Evolutionary conservation across 2,888 invertebrate genomes (phyloP).

Genomic region (Blastobasis lacticolella): DNA sequence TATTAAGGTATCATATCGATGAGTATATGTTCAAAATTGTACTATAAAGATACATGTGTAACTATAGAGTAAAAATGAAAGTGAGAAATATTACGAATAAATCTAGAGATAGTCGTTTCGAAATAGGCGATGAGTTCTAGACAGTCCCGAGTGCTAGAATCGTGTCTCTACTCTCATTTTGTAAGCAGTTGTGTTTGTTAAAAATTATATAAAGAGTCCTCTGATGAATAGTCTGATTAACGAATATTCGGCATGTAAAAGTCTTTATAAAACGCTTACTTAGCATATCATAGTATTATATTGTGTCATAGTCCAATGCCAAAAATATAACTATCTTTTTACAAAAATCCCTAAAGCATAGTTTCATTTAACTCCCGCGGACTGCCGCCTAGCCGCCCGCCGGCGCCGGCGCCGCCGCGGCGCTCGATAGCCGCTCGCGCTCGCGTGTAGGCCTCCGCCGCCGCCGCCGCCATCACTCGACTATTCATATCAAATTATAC

Average conservation of each 20-base stretch:
- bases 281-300: conserved; percentile 76
- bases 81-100: conserved; percentile 72
- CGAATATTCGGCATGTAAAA: conserved; percentile 74
- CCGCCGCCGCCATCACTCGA: background rate
- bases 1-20: conserved; percentile 71
- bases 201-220: conserved; percentile 71
- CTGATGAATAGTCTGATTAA: conserved; percentile 74
- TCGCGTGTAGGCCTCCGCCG: conserved; percentile 7
- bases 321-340: conserved; percentile 76
- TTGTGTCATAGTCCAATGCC: conserved; percentile 76
- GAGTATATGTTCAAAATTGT: conserved; percentile 72
- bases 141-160: conserved; percentile 55
- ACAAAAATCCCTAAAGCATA: conserved; percentile 67
- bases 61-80: conserved; percentile 71
- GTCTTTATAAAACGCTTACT: conserved; percentile 75
- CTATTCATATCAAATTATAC: too few relatives aligned
- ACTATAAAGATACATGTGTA: conserved; percentile 65
- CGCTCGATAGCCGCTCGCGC: conserved; percentile 9
- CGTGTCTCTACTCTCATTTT: conserved; percentile 64
- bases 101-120: conserved; percentile 68
- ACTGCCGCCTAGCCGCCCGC: conserved; percentile 8
- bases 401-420: conserved; percentile 16
- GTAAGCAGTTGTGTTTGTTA: conserved; percentile 73
- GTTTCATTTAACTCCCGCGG: conserved; percentile 61
- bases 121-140: conserved; percentile 61